Evolutionary conservation across 2,888 invertebrate genomes (phyloP).

Genomic region (Glaucopsyche alexis): DNA sequence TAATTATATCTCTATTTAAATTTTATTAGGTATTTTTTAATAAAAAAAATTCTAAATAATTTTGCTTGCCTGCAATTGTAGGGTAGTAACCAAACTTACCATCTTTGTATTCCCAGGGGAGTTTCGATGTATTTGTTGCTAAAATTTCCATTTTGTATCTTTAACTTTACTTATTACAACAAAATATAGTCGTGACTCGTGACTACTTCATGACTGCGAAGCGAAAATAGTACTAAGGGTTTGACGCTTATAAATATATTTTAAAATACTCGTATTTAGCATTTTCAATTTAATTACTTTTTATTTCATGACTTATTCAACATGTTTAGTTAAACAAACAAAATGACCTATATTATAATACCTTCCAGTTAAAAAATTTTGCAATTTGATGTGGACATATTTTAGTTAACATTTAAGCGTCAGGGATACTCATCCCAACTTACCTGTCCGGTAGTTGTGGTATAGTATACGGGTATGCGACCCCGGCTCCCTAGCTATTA

Average conservation of each 20-base stretch:
- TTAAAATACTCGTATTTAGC: background rate
- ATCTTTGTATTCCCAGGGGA: background rate
- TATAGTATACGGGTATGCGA: too few species aligned
- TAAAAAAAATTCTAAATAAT: too few species aligned
- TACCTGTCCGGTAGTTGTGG: too few species aligned
- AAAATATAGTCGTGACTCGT: too few species aligned
- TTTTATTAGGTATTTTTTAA: too few species aligned
- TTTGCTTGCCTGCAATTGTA: too few species aligned
- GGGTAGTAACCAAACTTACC: background rate
- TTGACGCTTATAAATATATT: background rate
- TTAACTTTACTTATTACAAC: background rate
- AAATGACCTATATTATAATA: background rate
- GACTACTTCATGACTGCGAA: background rate
- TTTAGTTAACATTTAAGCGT: too few species aligned
- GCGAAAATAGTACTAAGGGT: background rate
- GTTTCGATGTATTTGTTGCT: background rate
- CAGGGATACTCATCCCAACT: too few species aligned
- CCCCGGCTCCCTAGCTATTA: too few species aligned
- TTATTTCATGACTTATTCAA: slow-evolving; percentile 6
- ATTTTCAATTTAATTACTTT: slow-evolving; percentile 7
- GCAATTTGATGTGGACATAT: too few species aligned
- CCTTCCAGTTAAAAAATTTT: too few species aligned
- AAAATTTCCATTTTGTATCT: slow-evolving; percentile 1
- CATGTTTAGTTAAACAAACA: background rate
- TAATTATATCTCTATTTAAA: too few species aligned